phyloP scores from a whole-genome alignment of 2,113 vertebrate genomes.

The Indicator maculatus region DNA sequence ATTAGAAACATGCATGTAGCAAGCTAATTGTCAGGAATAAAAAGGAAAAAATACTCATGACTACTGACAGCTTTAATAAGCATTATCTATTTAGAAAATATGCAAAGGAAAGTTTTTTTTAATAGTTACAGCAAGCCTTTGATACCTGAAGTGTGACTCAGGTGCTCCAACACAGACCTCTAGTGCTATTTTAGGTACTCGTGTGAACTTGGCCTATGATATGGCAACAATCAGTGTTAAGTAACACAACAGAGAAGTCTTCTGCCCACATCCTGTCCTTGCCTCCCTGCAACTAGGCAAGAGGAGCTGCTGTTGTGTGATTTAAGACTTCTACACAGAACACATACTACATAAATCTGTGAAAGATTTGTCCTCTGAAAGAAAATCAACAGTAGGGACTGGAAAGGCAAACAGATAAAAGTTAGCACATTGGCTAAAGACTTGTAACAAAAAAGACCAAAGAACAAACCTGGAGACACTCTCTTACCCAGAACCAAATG shows the following conservation, averaged over 20 bases:
- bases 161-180: neutral
- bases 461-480: neutral
- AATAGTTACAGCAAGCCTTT: neutral
- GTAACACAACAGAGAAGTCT: neutral
- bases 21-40: neutral
- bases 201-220: neutral
- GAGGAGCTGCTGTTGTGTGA: neutral
- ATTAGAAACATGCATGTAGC: neutral
- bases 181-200: neutral
- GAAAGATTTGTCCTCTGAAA: neutral
- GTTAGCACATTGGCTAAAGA: neutral
- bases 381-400: neutral
- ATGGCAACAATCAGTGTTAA: neutral
- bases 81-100: neutral
- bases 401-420: neutral
- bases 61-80: neutral
- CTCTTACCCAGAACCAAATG: neutral
- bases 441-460: neutral
- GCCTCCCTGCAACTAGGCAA: neutral
- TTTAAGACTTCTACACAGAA: neutral
- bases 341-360: neutral
- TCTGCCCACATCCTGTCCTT: slow-evolving; percentile 5
- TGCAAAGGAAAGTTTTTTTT: neutral
- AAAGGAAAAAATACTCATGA: neutral
- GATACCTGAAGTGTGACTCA: neutral